Conservation (phyloP, 2,797 vertebrate genomes). For the Todus mexicanus region DNA sequence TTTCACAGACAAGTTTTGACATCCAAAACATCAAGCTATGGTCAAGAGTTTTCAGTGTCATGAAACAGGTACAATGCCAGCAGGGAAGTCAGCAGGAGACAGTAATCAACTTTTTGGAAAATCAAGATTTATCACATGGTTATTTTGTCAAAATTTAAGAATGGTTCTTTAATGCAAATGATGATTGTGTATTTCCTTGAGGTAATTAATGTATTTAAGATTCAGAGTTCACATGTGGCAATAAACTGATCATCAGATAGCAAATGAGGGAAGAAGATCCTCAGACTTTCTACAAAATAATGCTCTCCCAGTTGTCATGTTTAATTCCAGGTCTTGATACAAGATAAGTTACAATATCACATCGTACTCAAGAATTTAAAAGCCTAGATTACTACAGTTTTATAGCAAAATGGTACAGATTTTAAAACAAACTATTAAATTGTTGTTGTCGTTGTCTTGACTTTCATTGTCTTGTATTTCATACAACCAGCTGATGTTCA, state of each 20-base stretch:
- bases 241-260: not conserved
- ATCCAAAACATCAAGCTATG: not conserved
- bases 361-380: not conserved
- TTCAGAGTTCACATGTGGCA: not conserved
- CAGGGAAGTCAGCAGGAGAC: not conserved
- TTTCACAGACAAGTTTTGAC: not conserved
- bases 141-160: not conserved
- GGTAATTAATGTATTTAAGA: not conserved
- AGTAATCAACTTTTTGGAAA: not conserved
- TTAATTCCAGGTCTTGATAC: not conserved
- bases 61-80: not conserved
- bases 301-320: not conserved
- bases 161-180: not conserved
- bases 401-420: not conserved
- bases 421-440: constrained; percentile 18
- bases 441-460: constrained; percentile 10
- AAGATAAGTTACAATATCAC: not conserved
- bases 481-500: constrained; percentile 13
- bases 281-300: not conserved
- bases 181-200: not conserved
- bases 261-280: not conserved
- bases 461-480: constrained; percentile 32
- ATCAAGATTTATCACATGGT: not conserved
- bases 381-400: not conserved
- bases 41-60: not conserved